Base-by-base conservation (phyloP, 37 sponge, comb jelly and placozoan genomes). In the Spongilla lacustris region DNA sequence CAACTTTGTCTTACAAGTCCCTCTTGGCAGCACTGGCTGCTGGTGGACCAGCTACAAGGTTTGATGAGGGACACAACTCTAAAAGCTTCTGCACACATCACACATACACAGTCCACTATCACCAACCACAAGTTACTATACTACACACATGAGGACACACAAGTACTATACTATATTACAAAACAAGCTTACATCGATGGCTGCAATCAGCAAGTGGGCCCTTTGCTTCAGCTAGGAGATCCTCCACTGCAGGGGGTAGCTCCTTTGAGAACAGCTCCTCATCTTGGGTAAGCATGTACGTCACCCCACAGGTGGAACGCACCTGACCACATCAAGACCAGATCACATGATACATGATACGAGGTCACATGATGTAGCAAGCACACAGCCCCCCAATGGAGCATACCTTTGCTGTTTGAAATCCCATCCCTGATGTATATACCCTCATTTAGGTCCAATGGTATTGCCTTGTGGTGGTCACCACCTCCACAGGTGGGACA, bases 371-470 rank as follows among this genome's bases (percentile, higher is more conserved):
- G n/a, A n/a, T n/a, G n/a, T n/a, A n/a, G n/a, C n/a, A n/a, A n/a
- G n/a, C n/a, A n/a, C n/a, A n/a, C n/a, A n/a, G n/a, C n/a, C n/a
- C n/a, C n/a, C n/a, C n/a, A n/a, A n/a, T n/a, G n/a, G 32, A 24
- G 68, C 86, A 74, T 36, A 96, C 97, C 86, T 96, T 93, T 73
- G 98, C 99, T 66, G 90, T 96, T 88, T 99, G n/a, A n/a, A n/a
- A n/a, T 99, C 68, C 95, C 89, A 85, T 99, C 96, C 68, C 99
- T 79, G 50, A 97, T 96, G 81, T 99, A 99, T 80, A 99, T 97
- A 29, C 99, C 99, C 87, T 99, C 99, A 68, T 99, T 99, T 87
- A 95, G 96, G 68, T 99, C 99, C 70, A 99, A 89, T 14, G 99
- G 98, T 29, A 95, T 95, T 66, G 99, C 99, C 91, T 97, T 74